phyloP scores from a whole-genome alignment of 2,888 invertebrate genomes.

The Callosobruchus maculatus region DNA sequence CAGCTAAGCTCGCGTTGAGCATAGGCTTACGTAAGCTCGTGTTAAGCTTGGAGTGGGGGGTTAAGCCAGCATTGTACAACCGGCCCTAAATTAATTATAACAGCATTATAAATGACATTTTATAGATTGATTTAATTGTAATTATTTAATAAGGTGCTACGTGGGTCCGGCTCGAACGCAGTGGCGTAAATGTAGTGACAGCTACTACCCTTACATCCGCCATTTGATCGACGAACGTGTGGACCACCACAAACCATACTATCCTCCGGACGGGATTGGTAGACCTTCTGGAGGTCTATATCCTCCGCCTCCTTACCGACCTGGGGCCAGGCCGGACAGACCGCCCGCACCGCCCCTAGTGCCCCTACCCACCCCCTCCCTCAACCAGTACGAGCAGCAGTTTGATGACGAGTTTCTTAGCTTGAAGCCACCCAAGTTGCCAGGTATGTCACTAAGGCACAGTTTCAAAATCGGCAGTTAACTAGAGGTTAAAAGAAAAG shows the following conservation, averaged over 20 bases:
- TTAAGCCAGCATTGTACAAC: no score
- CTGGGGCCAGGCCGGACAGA: slow-evolving; percentile 38
- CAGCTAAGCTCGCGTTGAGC: no score
- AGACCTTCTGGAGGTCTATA: slow-evolving; percentile 4
- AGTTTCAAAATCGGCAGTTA: no score
- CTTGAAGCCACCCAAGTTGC: slow-evolving; percentile 48
- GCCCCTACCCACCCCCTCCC: slow-evolving; percentile 46
- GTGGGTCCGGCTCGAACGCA: slow-evolving; percentile 75
- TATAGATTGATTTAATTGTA: no score
- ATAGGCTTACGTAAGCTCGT: no score
- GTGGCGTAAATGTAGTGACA: slow-evolving; percentile 84
- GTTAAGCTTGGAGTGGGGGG: no score
- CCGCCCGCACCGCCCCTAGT: slow-evolving; percentile 41
- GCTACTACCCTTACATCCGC: slow-evolving; percentile 65
- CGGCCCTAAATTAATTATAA: no score
- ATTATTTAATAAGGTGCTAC: slow-evolving; percentile 67
- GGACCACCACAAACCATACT: slow-evolving; percentile 27
- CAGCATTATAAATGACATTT: no score
- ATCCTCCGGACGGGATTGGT: slow-evolving; percentile 19
- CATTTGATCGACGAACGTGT: slow-evolving; percentile 34
- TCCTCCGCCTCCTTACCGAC: slow-evolving; percentile 21
- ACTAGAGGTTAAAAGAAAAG: no score
- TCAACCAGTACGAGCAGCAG: slow-evolving; percentile 44
- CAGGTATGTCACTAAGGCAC: neutral
- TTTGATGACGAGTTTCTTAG: slow-evolving; percentile 44